Base-by-base conservation (phyloP, 2,797 vertebrate genomes). In the Typhlichthys eigenmanni region DNA sequence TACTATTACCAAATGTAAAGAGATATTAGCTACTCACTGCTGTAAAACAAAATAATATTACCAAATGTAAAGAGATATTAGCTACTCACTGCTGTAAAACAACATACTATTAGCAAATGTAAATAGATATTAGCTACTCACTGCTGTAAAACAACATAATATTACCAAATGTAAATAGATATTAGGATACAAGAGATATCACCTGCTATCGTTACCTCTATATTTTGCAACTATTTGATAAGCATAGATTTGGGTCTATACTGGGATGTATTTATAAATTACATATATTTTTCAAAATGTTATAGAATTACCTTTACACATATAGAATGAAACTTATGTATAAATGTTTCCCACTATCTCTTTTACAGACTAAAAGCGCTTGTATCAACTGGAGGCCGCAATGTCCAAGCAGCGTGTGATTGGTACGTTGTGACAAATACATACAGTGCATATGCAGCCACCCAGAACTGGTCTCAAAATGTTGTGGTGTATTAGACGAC, bases 401-500 rank as follows among this genome's bases (percentile, higher is more conserved):
- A 95, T 2, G 96, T 98, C 34, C 97, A 98, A 73, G 93, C 95
- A 69, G 96, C 97, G 68, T 98, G 96, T 85, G 97, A 98, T 92
- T 98, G 97, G 97, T 98, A 87, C 90, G 96, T 86, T 11, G 14
- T 46, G 14, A 60, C 19, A 62, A 48, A 38, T 19, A 34, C 58
- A 46, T 19, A 47, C 17, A 59, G 29, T 46, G 29, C 0, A 62
- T 52, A 55, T 52, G 65, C 54, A 47, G 43, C 47, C 6, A 68
- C 24, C 2, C 14, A 47, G 29, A 38, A 46, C 38, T 47, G 34
- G 34, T 10, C 38, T 32, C 6, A 2, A 2, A 2, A 10, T 55
- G 16, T 14, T 13, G 45, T 12, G 3, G 24, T 65, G 47, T 64
- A 43, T 47, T 14, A 60, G 19, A 48, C 59, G 62, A 80, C 82